Evolutionary conservation across 2,113 vertebrate species (phyloP).

Genomic region (Forbesichthys agassizii): DNA sequence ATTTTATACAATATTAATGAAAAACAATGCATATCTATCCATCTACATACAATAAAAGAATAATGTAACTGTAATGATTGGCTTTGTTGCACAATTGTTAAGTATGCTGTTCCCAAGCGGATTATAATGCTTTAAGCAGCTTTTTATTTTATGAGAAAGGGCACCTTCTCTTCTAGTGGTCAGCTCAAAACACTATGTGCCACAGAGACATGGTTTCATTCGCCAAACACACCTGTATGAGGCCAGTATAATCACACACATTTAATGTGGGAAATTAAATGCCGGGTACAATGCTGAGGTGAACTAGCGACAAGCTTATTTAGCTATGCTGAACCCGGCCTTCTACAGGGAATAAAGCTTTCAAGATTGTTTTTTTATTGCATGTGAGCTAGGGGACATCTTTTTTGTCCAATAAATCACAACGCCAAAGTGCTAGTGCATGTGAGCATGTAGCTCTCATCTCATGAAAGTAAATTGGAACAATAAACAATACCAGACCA

Average conservation of each 20-base stretch:
- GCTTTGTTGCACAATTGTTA: too few species aligned
- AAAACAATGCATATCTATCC: too few species aligned
- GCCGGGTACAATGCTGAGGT: constrained; percentile 25
- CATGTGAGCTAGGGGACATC: constrained; percentile 21
- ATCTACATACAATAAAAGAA: too few species aligned
- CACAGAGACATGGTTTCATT: constrained; percentile 21
- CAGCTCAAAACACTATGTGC: background rate
- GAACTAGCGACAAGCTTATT: constrained; percentile 3
- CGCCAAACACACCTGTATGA: background rate
- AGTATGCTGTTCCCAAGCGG: too few species aligned
- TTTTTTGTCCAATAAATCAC: constrained; percentile 48
- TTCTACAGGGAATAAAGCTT: constrained; percentile 23
- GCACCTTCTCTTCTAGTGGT: too few species aligned
- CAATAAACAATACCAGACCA: constrained; percentile 43
- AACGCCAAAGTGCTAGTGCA: constrained; percentile 3
- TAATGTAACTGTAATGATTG: too few species aligned
- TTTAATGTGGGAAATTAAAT: constrained; percentile 31
- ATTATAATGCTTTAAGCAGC: too few species aligned
- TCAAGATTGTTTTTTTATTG: constrained; percentile 45
- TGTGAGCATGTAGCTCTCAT: constrained; percentile 29
- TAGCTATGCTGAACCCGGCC: constrained; percentile 16
- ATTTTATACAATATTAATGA: too few species aligned
- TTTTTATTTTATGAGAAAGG: too few species aligned
- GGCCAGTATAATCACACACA: constrained; percentile 17
- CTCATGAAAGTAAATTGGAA: constrained; percentile 44